Evolutionary conservation across 2,888 invertebrate genomes (phyloP).

Genomic region (Cabera pusaria): DNA sequence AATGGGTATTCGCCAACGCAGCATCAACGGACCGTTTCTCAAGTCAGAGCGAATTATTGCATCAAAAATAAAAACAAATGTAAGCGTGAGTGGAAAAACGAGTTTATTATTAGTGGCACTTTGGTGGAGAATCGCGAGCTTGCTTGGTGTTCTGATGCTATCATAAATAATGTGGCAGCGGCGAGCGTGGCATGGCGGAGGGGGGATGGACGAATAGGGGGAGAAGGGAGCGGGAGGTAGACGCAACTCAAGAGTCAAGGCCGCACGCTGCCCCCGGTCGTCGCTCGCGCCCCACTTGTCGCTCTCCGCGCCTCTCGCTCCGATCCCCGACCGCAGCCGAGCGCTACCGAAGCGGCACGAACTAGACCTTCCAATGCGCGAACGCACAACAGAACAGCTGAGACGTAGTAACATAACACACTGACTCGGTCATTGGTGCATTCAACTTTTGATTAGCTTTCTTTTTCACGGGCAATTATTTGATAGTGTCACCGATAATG

Average conservation of each 20-base stretch:
- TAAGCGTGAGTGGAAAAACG: conserved; percentile 82
- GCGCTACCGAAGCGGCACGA: conserved; percentile 63
- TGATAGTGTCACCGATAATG: conserved; percentile 45
- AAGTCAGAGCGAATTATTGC: conserved; percentile 16
- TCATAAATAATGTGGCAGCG: conserved; percentile 81
- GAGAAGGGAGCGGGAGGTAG: conserved; percentile 42
- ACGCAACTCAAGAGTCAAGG: conserved; percentile 86
- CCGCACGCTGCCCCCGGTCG: conserved; percentile 90
- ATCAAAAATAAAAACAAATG: conserved; percentile 62
- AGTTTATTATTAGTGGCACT: conserved; percentile 69
- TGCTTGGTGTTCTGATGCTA: conserved; percentile 78
- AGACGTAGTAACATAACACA: conserved; percentile 82
- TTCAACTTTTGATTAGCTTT: conserved; percentile 83
- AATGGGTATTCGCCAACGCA: conserved; percentile 4
- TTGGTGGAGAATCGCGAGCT: conserved; percentile 76
- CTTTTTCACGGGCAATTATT: conserved; percentile 70
- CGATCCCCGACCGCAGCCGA: conserved; percentile 58
- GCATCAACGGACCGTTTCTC: conserved; percentile 7
- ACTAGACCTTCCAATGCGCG: conserved; percentile 81
- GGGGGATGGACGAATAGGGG: conserved; percentile 33
- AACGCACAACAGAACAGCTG: conserved; percentile 80
- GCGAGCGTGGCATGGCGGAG: conserved; percentile 58
- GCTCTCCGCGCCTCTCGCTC: conserved; percentile 66
- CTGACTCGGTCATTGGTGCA: conserved; percentile 84
- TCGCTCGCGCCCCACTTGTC: conserved; percentile 87